Percentiles rank a stretch among this genome's conserved stretches.
These are phyloP conservation scores for Philereme vetulata DNA, from an alignment of 2,888 invertebrate species.

Conservation along the genomic window DNA sequence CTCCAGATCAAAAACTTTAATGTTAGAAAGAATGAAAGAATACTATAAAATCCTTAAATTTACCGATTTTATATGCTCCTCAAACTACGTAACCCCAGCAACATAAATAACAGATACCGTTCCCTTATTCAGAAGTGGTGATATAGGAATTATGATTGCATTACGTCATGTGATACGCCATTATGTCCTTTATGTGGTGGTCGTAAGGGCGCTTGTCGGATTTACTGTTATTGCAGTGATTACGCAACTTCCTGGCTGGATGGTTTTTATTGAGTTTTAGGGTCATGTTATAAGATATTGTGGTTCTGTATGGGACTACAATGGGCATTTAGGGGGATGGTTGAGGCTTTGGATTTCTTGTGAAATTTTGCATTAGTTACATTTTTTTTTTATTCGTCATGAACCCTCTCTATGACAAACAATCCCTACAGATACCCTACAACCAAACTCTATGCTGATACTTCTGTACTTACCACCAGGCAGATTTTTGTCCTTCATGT, in stretches of 20 bases:
- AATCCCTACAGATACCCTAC: too few relatives aligned
- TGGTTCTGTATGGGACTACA: slow-evolving; percentile 25
- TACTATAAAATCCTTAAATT: too few relatives aligned
- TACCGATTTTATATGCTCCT: slow-evolving; percentile 20
- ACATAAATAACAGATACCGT: slow-evolving; percentile 64
- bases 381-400: too few relatives aligned
- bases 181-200: slow-evolving; percentile 52
- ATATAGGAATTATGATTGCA: slow-evolving; percentile 70
- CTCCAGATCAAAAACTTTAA: too few relatives aligned
- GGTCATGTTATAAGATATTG: slow-evolving; percentile 41
- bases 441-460: too few relatives aligned
- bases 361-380: background rate
- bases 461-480: too few relatives aligned
- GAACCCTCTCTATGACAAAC: too few relatives aligned
- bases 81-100: slow-evolving; percentile 29
- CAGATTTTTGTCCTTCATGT: too few relatives aligned
- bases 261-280: slow-evolving; percentile 59
- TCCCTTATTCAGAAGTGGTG: slow-evolving; percentile 53
- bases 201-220: slow-evolving; percentile 45
- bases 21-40: too few relatives aligned
- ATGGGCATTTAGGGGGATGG: slow-evolving; percentile 8
- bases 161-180: slow-evolving; percentile 52
- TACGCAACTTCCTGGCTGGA: slow-evolving; percentile 50
- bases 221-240: slow-evolving; percentile 54
- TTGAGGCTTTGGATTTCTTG: slow-evolving; percentile 8